These are phyloP conservation scores for Hyperopisus bebe DNA, from an alignment of 2,113 vertebrate genomes.

Conservation along the genomic window DNA sequence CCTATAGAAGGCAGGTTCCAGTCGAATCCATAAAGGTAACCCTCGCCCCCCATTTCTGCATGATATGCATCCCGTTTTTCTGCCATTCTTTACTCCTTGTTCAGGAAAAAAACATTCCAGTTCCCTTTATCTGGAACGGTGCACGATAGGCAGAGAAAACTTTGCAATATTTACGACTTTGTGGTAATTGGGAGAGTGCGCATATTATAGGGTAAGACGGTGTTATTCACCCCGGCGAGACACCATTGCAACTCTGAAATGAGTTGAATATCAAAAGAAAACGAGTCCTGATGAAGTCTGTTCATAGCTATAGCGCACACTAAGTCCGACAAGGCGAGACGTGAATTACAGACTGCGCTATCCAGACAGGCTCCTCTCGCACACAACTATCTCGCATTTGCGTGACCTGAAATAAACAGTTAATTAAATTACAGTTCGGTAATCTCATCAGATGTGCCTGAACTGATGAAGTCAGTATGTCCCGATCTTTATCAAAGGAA, in stretches of 20 bases:
- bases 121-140: background rate
- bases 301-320: background rate
- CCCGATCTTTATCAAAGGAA: background rate
- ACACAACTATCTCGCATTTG: background rate
- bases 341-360: background rate
- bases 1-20: background rate
- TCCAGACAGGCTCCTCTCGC: background rate
- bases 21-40: background rate
- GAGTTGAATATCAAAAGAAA: background rate
- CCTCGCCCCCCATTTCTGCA: background rate
- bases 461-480: background rate
- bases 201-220: background rate
- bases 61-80: too few relatives aligned
- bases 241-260: background rate
- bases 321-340: background rate
- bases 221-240: background rate
- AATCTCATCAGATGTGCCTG: background rate
- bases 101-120: background rate
- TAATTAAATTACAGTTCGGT: background rate
- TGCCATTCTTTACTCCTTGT: background rate
- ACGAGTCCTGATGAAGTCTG: background rate
- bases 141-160: background rate
- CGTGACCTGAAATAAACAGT: background rate
- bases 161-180: background rate
- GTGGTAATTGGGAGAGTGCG: background rate